phyloP scores from a whole-genome alignment of 2,888 invertebrate genomes.

The Prosopocoilus inquinatus region DNA sequence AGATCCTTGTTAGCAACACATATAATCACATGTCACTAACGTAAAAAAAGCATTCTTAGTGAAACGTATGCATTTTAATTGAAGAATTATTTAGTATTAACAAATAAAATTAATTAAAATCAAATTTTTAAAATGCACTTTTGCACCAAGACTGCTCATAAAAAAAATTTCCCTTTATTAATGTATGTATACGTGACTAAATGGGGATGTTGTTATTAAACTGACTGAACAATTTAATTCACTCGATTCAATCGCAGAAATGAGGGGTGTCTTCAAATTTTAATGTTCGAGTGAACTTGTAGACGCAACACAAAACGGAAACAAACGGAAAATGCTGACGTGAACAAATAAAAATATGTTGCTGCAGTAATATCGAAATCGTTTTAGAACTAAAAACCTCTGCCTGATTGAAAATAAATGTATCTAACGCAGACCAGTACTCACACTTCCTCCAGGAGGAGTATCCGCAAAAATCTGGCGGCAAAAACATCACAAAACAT shows the following conservation, averaged over 20 bases:
- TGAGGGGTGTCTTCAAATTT: too few relatives aligned
- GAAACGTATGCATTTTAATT: constrained; percentile 5
- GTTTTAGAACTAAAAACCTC: not conserved
- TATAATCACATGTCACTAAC: constrained; percentile 33
- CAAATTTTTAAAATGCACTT: too few relatives aligned
- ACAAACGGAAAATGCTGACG: not conserved
- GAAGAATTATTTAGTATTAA: too few relatives aligned
- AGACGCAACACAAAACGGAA: too few relatives aligned
- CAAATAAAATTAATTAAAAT: not conserved
- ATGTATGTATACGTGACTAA: too few relatives aligned
- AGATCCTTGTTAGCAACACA: constrained; percentile 60
- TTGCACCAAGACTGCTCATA: too few relatives aligned
- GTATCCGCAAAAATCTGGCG: constrained; percentile 41
- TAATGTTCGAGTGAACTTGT: too few relatives aligned
- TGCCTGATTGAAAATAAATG: constrained; percentile 36
- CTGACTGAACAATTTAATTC: too few relatives aligned
- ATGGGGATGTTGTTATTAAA: too few relatives aligned
- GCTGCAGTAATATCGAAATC: constrained; percentile 14
- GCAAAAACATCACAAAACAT: constrained; percentile 25
- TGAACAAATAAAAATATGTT: constrained; percentile 8
- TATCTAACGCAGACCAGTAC: constrained; percentile 32
- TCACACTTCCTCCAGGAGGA: constrained; percentile 47
- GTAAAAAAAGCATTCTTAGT: constrained; percentile 21
- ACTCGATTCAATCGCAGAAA: too few relatives aligned
- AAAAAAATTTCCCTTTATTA: too few relatives aligned